phyloP scores from a whole-genome alignment of 2,797 vertebrate genomes.

The Gadopsis bispinosus region DNA sequence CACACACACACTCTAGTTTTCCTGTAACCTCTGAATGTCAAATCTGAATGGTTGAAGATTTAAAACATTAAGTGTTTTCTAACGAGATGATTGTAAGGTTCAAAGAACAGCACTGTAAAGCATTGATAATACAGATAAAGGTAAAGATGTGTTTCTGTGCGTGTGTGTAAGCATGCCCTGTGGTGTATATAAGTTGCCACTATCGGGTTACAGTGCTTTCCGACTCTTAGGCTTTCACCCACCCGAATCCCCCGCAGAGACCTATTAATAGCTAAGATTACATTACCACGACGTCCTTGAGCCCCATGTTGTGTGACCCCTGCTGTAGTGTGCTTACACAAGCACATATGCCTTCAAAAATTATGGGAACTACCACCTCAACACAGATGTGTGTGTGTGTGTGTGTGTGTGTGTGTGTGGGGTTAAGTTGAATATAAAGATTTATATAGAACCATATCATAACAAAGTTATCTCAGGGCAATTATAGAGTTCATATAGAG shows the following conservation, averaged over 20 bases:
- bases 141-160: slow-evolving; percentile 14
- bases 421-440: no score
- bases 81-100: slow-evolving; percentile 45
- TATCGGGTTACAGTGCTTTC: slow-evolving; percentile 59
- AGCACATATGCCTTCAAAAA: slow-evolving; percentile 70
- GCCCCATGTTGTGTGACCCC: slow-evolving; percentile 68
- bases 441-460: no score
- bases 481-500: no score
- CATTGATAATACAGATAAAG: slow-evolving; percentile 36
- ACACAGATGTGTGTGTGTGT: neutral
- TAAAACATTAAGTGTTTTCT: slow-evolving; percentile 53
- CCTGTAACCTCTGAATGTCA: slow-evolving; percentile 55
- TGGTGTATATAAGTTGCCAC: slow-evolving; percentile 38
- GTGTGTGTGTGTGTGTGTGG: neutral
- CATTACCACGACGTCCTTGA: slow-evolving; percentile 82
- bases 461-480: no score
- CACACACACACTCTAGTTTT: slow-evolving; percentile 19
- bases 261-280: slow-evolving; percentile 81
- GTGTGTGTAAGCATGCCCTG: slow-evolving; percentile 5
- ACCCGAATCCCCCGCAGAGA: slow-evolving; percentile 53
- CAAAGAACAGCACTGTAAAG: slow-evolving; percentile 20
- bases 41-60: slow-evolving; percentile 51
- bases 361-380: slow-evolving; percentile 38
- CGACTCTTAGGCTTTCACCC: slow-evolving; percentile 43
- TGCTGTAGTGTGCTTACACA: slow-evolving; percentile 75